A percentile compares a stretch with the other conserved stretches of the same genome.
Conservation (phyloP, 1,140 invertebrate genomes). For the Ips typographus region DNA sequence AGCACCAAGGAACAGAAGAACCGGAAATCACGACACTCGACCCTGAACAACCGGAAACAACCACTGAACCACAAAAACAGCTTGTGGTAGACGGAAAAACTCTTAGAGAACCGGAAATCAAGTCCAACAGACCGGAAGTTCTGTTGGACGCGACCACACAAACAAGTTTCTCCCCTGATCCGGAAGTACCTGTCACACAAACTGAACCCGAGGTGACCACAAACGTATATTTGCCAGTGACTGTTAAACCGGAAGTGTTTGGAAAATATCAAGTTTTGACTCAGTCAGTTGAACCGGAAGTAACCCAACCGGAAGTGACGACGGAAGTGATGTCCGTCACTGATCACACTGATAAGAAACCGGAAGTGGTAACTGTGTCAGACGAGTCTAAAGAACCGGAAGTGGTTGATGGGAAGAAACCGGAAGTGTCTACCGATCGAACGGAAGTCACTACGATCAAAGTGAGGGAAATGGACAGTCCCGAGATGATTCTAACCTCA, state of each 20-base stretch:
- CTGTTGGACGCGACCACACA: constrained; percentile 50
- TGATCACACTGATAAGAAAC: constrained; percentile 40
- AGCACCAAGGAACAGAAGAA: constrained; percentile 16
- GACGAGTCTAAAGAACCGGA: constrained; percentile 17
- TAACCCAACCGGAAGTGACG: constrained; percentile 30
- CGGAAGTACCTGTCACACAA: constrained; percentile 45
- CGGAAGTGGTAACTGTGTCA: constrained; percentile 43
- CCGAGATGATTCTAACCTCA: not conserved
- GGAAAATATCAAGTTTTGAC: constrained; percentile 11
- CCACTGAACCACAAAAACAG: no score
- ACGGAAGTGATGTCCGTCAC: constrained; percentile 46
- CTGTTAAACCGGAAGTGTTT: constrained; percentile 18
- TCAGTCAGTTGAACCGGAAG: constrained; percentile 42
- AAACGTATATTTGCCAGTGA: no score
- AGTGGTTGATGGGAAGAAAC: not conserved
- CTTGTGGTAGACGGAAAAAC: no score
- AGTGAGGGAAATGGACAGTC: no score
- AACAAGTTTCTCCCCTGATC: constrained; percentile 46
- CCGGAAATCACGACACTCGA: constrained; percentile 31
- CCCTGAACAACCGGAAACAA: not conserved
- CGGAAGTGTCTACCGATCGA: not conserved
- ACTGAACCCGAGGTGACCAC: not conserved
- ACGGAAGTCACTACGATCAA: no score
- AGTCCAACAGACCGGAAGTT: constrained; percentile 41
- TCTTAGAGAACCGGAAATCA: constrained; percentile 28